These are phyloP conservation scores for Eledona agricola DNA, from an alignment of 2,888 invertebrate genomes.

Conservation along the genomic window DNA sequence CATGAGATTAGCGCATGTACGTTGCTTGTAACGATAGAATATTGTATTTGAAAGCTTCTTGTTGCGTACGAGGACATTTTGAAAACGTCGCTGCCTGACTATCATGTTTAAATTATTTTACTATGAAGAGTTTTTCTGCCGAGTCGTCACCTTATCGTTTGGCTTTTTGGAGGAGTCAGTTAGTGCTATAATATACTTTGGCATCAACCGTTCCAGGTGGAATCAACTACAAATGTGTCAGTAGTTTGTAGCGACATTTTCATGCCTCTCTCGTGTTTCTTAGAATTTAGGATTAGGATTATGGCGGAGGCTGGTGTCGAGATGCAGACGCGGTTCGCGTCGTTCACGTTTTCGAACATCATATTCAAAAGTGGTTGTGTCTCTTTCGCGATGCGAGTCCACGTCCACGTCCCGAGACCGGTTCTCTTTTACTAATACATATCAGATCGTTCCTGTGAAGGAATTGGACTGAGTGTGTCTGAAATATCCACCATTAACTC, in stretches of 20 bases:
- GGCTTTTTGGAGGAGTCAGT: too few relatives aligned
- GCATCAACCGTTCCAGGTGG: too few relatives aligned
- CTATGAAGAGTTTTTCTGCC: too few relatives aligned
- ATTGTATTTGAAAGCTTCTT: constrained; percentile 29
- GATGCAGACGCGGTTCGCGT: constrained; percentile 12
- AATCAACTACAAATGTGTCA: too few relatives aligned
- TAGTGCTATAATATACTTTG: too few relatives aligned
- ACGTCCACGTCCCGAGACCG: constrained; percentile 11
- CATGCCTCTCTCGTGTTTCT: too few relatives aligned
- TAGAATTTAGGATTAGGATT: constrained; percentile 19
- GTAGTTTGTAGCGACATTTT: too few relatives aligned
- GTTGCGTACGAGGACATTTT: too few relatives aligned
- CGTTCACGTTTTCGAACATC: constrained; percentile 17
- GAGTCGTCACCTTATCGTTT: too few relatives aligned
- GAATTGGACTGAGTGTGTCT: constrained; percentile 41
- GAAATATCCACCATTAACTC: constrained; percentile 47
- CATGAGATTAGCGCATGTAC: constrained; percentile 41
- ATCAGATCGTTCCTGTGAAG: constrained; percentile 50
- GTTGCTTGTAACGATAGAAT: constrained; percentile 37
- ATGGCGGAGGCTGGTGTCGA: constrained; percentile 9
- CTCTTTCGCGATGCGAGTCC: constrained; percentile 48
- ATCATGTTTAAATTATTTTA: too few relatives aligned
- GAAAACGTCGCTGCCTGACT: too few relatives aligned
- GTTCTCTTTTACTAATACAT: constrained; percentile 46
- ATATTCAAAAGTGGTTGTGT: constrained; percentile 55